Base-by-base conservation (phyloP, 2,113 vertebrate genomes). In the human (Homo sapiens) region DNA sequence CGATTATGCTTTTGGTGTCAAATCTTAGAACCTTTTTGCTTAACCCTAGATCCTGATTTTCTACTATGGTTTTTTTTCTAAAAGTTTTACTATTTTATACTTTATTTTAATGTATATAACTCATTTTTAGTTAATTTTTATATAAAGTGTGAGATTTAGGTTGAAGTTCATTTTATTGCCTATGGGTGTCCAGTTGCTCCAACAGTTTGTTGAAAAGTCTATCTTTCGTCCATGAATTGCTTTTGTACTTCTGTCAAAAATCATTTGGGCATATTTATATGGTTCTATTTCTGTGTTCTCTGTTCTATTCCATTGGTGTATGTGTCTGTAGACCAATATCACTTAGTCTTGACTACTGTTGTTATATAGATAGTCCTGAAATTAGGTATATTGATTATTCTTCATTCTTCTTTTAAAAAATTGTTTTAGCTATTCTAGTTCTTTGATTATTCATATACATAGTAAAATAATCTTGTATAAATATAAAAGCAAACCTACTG, bases 61-160 rank as follows among this genome's bases (percentile, higher is more conserved):
- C 13, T 43, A 23, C 40, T 50, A 30, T 9, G 16, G 1, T 14
- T 55, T 84, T 68, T 68, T 90, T 43, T 11, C 10, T 79, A 64
- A 89, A 93, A 90, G 22, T 52, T 79, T 93, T 88, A 32, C 8
- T 72, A 64, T 50, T 78, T 93, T 76, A 83, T 17, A 57, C 43
- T 89, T 94, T 83, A 55, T 96, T 70, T 83, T 88, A 78, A 80
- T 64, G 14, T 72, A 20, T 94, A 2, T 95, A 59, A 91, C 57
- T 14, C 14, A 48, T 70, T 91, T 90, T 88, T 18, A 78, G 18
- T 86, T 81, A 81, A 78, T 82, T 96, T 96, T 88, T 55, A 12
- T 75, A 90, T 93, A 38, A 89, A 1, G 2, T 50, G 12, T 70
- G 43, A 80, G 30, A 93, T 45, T 79, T 95, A 70, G 20, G 14